These are phyloP conservation scores for Mactromeris polynyma DNA, from an alignment of 2,888 invertebrate genomes.

Conservation along the genomic window DNA sequence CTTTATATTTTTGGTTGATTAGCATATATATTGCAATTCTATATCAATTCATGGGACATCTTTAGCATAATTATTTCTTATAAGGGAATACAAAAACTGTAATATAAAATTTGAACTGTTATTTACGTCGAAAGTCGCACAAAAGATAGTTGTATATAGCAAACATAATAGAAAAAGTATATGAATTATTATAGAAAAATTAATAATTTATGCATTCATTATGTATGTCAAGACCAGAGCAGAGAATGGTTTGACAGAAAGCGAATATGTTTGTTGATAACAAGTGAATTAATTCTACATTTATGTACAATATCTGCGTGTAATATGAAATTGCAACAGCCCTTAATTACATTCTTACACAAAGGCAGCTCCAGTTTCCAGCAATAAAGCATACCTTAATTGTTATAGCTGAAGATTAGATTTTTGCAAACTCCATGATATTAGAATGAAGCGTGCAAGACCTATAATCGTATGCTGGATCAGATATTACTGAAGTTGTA, in stretches of 20 bases:
- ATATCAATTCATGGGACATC: not conserved
- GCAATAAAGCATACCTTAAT: not conserved
- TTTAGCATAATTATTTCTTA: not conserved
- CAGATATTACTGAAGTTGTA: no score
- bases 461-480: no score
- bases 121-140: not conserved
- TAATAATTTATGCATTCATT: slow-evolving; percentile 10
- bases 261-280: not conserved
- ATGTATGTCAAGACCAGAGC: not conserved
- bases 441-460: no score
- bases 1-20: not conserved
- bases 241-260: not conserved
- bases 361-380: not conserved
- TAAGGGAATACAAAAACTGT: not conserved
- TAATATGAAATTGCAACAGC: slow-evolving; percentile 19
- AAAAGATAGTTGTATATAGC: not conserved
- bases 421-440: no score
- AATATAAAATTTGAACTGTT: not conserved
- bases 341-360: not conserved
- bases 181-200: not conserved
- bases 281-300: slow-evolving; percentile 1
- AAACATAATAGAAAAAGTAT: not conserved
- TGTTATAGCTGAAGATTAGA: not conserved
- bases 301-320: not conserved
- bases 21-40: slow-evolving; percentile 1